Percentiles rank a stretch among this genome's conserved stretches.
Evolutionary conservation across 2,888 invertebrate species (phyloP).

Genomic region (Hydropsyche betteni): DNA sequence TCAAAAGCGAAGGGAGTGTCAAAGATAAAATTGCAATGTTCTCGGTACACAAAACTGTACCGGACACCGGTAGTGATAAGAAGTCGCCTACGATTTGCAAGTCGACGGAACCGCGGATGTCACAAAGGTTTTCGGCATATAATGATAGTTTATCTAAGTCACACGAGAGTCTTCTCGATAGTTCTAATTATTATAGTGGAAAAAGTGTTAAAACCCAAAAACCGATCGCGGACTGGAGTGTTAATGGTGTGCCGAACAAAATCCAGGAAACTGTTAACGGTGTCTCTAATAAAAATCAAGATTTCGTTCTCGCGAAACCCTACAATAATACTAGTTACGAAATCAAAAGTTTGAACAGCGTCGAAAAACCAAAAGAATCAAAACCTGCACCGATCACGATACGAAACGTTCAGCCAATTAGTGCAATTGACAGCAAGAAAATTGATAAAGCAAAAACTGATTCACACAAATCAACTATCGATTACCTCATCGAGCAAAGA

Average conservation of each 20-base stretch:
- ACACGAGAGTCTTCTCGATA: conserved; percentile 33
- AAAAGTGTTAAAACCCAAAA: conserved; percentile 9
- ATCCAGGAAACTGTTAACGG: not conserved
- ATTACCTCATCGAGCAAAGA: conserved; percentile 81
- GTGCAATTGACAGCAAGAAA: not conserved
- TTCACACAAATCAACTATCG: conserved; percentile 73
- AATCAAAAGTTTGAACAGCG: not conserved
- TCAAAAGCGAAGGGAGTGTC: conserved; percentile 82
- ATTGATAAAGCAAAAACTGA: conserved; percentile 63
- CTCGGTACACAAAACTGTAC: conserved; percentile 66
- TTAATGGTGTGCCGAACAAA: conserved; percentile 25
- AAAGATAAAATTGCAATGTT: conserved; percentile 90
- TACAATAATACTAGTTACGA: conserved; percentile 21
- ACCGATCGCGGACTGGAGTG: conserved; percentile 13
- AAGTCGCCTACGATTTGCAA: conserved; percentile 1
- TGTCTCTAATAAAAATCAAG: not conserved
- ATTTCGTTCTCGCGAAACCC: not conserved
- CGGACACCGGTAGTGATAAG: conserved; percentile 57
- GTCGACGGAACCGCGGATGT: conserved; percentile 13
- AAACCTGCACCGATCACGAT: conserved; percentile 13
- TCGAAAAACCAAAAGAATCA: conserved; percentile 5
- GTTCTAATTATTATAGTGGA: conserved; percentile 4
- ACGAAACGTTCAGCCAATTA: conserved; percentile 4
- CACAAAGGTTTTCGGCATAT: conserved; percentile 31
- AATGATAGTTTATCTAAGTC: conserved; percentile 33